A percentile compares a stretch with the other conserved stretches of the same genome.
Evolutionary conservation across 2,888 invertebrate genomes (phyloP).

Genomic region (Drosophila buzzatii): DNA sequence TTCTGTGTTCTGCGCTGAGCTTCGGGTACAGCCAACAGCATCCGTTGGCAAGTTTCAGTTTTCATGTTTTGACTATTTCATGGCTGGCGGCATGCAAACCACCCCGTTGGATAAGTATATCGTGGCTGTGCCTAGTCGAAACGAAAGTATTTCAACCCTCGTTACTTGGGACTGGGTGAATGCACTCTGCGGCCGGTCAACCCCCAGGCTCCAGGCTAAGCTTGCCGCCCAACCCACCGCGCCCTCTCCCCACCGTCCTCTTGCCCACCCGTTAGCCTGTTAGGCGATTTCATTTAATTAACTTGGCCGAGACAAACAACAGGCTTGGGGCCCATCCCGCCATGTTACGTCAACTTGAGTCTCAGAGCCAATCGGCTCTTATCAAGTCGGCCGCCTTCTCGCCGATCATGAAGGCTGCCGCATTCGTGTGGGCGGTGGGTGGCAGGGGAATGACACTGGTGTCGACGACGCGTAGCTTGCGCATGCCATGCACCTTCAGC

Average conservation of each 20-base stretch:
- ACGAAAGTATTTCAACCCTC: slow-evolving; percentile 65
- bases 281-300: slow-evolving; percentile 73
- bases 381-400: slow-evolving; percentile 90
- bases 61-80: slow-evolving; percentile 63
- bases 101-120: slow-evolving; percentile 51
- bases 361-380: slow-evolving; percentile 56
- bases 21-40: slow-evolving; percentile 54
- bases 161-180: slow-evolving; percentile 61
- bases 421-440: slow-evolving; percentile 89
- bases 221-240: slow-evolving; percentile 3
- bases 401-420: slow-evolving; percentile 90
- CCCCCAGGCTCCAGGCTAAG: slow-evolving; percentile 44
- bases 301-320: slow-evolving; percentile 57
- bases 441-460: slow-evolving; percentile 89
- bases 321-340: slow-evolving; percentile 11
- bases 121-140: slow-evolving; percentile 45
- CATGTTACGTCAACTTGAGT: background rate
- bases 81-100: slow-evolving; percentile 56
- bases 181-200: slow-evolving; percentile 68
- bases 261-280: slow-evolving; percentile 14
- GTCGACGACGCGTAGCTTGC: slow-evolving; percentile 88
- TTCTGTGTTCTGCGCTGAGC: slow-evolving; percentile 3
- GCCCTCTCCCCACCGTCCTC: slow-evolving; percentile 9
- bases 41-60: slow-evolving; percentile 49
- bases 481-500: slow-evolving; percentile 88